phyloP scores from a whole-genome alignment of 2,113 vertebrate species.

The Chamaea fasciata region DNA sequence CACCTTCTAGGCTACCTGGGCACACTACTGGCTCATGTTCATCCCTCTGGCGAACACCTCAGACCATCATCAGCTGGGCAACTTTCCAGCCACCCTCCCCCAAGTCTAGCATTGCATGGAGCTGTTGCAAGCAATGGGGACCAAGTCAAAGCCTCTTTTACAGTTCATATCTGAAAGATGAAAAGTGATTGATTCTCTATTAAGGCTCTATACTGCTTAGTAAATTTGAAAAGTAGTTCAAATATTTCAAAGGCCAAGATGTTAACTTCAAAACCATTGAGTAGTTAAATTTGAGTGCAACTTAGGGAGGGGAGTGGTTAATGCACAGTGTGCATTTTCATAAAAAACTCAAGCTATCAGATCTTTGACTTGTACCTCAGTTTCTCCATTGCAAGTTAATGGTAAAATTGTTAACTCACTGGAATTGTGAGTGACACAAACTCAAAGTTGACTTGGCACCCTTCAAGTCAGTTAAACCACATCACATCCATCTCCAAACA shows the following conservation, averaged over 20 bases:
- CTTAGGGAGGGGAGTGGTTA: rapidly evolving
- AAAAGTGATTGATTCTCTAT: neutral
- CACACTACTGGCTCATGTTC: neutral
- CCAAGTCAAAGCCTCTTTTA: neutral
- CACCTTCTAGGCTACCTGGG: rapidly evolving
- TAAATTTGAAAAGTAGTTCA: neutral
- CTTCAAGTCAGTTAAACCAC: neutral
- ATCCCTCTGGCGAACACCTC: neutral
- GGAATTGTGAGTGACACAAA: neutral
- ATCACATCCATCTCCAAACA: neutral
- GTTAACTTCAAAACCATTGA: neutral
- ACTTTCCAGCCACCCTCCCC: neutral
- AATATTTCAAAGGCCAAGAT: neutral
- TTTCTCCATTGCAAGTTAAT: neutral
- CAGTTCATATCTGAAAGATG: neutral
- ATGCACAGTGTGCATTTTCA: neutral
- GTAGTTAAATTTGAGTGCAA: neutral
- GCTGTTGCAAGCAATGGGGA: rapidly evolving
- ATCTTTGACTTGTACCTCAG: neutral
- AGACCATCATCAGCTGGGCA: neutral
- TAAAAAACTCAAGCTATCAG: neutral
- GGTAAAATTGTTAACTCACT: neutral
- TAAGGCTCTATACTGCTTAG: neutral
- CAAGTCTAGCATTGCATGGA: neutral
- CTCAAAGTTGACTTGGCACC: neutral